These are phyloP conservation scores for Trisateles emortualis DNA, from an alignment of 2,888 invertebrate species.

Conservation along the genomic window DNA sequence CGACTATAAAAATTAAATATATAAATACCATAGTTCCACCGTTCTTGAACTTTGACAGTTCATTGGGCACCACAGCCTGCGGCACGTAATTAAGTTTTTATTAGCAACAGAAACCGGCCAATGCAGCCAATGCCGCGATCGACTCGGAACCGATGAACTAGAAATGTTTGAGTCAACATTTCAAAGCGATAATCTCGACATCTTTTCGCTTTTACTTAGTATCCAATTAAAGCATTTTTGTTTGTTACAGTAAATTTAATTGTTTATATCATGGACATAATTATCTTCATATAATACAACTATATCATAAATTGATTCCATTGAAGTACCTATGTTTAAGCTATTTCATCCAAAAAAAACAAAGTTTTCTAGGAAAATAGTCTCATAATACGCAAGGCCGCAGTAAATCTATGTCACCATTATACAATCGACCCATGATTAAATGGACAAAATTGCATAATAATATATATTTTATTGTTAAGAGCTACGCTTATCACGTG, in stretches of 20 bases:
- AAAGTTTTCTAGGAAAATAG: too few species aligned
- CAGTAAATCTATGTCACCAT: too few species aligned
- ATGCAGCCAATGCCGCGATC: not conserved
- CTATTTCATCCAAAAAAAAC: too few species aligned
- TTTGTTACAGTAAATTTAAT: too few species aligned
- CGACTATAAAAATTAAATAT: constrained; percentile 1
- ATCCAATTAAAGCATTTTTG: too few species aligned
- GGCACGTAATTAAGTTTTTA: constrained; percentile 25
- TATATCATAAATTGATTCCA: too few species aligned
- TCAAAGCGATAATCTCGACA: constrained; percentile 12
- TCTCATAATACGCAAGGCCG: too few species aligned
- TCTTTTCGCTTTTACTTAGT: not conserved
- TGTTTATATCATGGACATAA: too few species aligned
- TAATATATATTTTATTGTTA: not conserved
- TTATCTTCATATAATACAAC: too few species aligned
- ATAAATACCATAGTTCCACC: too few species aligned
- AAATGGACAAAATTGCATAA: not conserved
- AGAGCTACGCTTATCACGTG: not conserved
- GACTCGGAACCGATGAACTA: constrained; percentile 18
- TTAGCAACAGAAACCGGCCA: constrained; percentile 15
- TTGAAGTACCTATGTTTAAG: too few species aligned
- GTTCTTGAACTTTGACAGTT: constrained; percentile 26
- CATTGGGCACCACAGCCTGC: constrained; percentile 15
- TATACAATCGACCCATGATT: not conserved
- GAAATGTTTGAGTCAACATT: constrained; percentile 18